A percentile compares a stretch with the other conserved stretches of the same genome.
Conservation (phyloP, 2,888 invertebrate genomes). For the Apocheima hispidaria region DNA sequence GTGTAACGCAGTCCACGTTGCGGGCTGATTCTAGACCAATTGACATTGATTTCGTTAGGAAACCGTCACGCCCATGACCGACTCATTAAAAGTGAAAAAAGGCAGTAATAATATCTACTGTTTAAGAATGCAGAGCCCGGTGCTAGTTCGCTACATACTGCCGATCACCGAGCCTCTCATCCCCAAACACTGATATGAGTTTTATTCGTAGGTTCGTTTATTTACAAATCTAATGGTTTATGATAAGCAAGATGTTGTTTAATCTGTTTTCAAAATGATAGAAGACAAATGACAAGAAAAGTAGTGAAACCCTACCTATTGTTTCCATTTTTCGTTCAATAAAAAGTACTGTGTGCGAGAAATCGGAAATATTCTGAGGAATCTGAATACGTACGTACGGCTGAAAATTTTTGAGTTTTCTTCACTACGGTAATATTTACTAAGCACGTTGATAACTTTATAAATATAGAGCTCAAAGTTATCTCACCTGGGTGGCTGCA, state of each 20-base stretch:
- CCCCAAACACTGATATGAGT: background rate
- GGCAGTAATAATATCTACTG: background rate
- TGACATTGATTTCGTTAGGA: background rate
- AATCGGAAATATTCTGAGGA: background rate
- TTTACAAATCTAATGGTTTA: background rate
- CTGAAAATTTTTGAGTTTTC: too few species aligned
- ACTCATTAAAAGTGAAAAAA: background rate
- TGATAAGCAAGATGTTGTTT: constrained; percentile 1
- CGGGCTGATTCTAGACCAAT: background rate
- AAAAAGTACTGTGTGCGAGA: background rate
- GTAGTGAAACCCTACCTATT: too few species aligned
- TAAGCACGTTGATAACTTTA: background rate
- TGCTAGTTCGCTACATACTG: background rate
- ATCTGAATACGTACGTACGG: too few species aligned
- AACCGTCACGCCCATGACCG: background rate
- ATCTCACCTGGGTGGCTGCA: constrained; percentile 54
- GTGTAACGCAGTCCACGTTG: too few species aligned
- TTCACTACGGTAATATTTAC: too few species aligned
- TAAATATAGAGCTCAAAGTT: background rate
- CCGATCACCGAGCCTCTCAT: background rate
- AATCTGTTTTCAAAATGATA: background rate
- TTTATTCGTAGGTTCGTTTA: background rate
- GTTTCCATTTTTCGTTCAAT: background rate
- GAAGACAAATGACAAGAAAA: background rate
- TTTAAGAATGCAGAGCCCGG: background rate